These are phyloP conservation scores for Daktulosphaira vitifoliae DNA, from an alignment of 1,140 invertebrate genomes.

Conservation along the genomic window DNA sequence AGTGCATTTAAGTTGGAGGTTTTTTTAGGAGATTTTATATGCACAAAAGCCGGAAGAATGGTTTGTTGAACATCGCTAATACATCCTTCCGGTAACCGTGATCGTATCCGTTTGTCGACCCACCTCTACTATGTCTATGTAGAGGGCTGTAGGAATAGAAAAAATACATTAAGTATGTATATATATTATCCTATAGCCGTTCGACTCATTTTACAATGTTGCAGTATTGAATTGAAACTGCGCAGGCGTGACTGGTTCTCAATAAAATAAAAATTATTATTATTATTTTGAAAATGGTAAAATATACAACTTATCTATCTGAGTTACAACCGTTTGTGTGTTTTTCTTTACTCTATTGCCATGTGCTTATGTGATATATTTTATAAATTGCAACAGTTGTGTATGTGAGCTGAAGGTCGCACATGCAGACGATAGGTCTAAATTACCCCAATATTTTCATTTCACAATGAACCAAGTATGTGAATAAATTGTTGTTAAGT, in stretches of 20 bases:
- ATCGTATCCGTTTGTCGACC: slow-evolving; percentile 24
- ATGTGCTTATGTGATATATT: slow-evolving; percentile 16
- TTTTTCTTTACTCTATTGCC: neutral
- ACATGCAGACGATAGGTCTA: neutral
- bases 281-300: slow-evolving; percentile 22
- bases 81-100: slow-evolving; percentile 31
- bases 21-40: too few relatives aligned
- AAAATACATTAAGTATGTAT: neutral
- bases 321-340: too few relatives aligned
- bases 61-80: slow-evolving; percentile 27
- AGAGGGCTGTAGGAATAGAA: neutral
- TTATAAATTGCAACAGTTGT: neutral
- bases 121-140: neutral
- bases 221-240: slow-evolving; percentile 23
- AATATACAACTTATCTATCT: slow-evolving; percentile 15
- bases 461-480: too few relatives aligned
- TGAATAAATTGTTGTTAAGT: too few relatives aligned
- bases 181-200: slow-evolving; percentile 13
- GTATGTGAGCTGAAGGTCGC: neutral
- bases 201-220: slow-evolving; percentile 24
- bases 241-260: slow-evolving; percentile 31
- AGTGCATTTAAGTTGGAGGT: too few relatives aligned
- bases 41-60: slow-evolving; percentile 30
- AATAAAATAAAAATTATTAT: neutral
- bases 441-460: too few relatives aligned